These are phyloP conservation scores for Schlechtendalia chinensis DNA, from an alignment of 1,140 invertebrate genomes.

Conservation along the genomic window DNA sequence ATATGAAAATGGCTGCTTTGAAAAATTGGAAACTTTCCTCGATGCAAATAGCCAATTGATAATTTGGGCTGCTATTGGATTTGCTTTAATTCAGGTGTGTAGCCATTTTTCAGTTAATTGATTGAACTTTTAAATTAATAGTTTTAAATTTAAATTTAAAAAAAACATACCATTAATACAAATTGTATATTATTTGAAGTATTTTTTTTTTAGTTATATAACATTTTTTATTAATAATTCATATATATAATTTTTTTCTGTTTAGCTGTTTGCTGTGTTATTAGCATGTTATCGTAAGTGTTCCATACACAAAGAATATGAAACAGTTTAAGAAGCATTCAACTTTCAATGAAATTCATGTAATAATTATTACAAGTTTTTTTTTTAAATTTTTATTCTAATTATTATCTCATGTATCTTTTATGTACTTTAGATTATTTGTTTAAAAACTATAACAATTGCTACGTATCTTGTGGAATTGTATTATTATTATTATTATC, in stretches of 20 bases:
- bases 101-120: no score
- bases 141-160: no score
- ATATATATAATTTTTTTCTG: neutral
- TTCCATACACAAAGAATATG: conserved; percentile 30
- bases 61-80: conserved; percentile 28
- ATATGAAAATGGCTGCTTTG: neutral
- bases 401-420: neutral
- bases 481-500: neutral
- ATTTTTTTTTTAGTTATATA: no score
- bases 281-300: conserved; percentile 33
- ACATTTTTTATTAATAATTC: no score
- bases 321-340: conserved; percentile 35
- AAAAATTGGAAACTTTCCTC: neutral
- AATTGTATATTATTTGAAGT: no score
- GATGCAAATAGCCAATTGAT: conserved; percentile 13
- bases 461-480: neutral
- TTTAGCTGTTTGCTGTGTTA: conserved; percentile 36
- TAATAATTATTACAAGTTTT: neutral
- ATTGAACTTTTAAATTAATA: no score
- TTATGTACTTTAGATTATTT: neutral
- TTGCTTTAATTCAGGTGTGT: conserved; percentile 32
- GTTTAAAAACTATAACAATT: neutral
- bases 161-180: no score
- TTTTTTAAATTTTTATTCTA: neutral
- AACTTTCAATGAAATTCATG: neutral